Evolutionary conservation across 2,888 invertebrate species (phyloP).

Genomic region (Eupeodes luniger): DNA sequence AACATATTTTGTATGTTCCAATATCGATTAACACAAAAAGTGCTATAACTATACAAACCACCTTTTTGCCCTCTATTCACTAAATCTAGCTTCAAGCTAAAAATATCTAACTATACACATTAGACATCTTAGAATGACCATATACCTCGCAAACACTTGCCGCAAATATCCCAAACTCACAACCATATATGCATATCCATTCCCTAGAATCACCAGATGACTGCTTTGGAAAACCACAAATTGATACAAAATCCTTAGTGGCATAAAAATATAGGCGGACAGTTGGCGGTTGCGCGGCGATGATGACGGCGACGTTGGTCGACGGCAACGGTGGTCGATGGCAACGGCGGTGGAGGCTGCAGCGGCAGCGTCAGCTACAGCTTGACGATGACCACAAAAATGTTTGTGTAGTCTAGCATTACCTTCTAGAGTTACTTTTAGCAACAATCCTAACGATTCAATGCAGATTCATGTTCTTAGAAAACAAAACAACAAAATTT

Average conservation of each 20-base stretch:
- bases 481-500: slow-evolving; percentile 23
- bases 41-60: too few species aligned
- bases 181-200: slow-evolving; percentile 41
- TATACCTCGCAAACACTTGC: slow-evolving; percentile 68
- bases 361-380: too few species aligned
- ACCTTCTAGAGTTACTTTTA: slow-evolving; percentile 48
- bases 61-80: too few species aligned
- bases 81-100: too few species aligned
- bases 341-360: not conserved
- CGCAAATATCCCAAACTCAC: slow-evolving; percentile 43
- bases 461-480: slow-evolving; percentile 32
- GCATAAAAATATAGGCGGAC: slow-evolving; percentile 44
- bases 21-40: too few species aligned
- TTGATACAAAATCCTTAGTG: slow-evolving; percentile 56
- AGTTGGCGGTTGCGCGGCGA: not conserved
- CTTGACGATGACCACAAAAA: slow-evolving; percentile 55
- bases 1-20: too few species aligned
- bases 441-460: slow-evolving; percentile 14
- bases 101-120: slow-evolving; percentile 2
- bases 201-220: slow-evolving; percentile 37
- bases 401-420: slow-evolving; percentile 46
- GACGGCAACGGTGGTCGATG: not conserved
- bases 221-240: slow-evolving; percentile 68
- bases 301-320: too few species aligned
- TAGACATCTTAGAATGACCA: slow-evolving; percentile 40